Conservation (phyloP, 2,797 vertebrate genomes). For the Notolepis coatsorum region DNA sequence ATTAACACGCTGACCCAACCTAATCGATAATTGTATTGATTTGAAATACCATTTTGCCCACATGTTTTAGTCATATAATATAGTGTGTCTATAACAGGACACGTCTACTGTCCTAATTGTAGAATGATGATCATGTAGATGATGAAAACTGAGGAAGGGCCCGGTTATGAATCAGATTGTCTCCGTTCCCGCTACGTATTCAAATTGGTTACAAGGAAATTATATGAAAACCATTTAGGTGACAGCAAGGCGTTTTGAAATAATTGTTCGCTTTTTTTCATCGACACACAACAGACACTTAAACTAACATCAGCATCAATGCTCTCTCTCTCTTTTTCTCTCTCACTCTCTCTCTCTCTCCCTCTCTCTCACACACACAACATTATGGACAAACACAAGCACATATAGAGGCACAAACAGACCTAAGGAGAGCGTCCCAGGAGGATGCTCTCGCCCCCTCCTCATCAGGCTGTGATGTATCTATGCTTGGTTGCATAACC, state of each 20-base stretch:
- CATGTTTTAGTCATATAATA: neutral
- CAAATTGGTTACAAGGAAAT: too few species aligned
- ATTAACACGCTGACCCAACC: neutral
- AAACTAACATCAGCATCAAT: neutral
- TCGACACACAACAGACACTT: neutral
- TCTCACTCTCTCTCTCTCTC: neutral
- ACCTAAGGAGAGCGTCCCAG: neutral
- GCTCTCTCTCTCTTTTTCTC: neutral
- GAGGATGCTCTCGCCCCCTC: neutral
- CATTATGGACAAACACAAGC: neutral
- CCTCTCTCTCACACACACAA: neutral
- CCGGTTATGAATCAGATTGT: too few species aligned
- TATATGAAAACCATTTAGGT: neutral
- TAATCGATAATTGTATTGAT: neutral
- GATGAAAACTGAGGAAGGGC: too few species aligned
- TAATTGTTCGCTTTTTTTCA: neutral
- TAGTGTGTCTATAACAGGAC: too few species aligned
- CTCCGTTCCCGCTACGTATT: too few species aligned
- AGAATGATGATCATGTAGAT: too few species aligned
- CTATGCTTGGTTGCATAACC: conserved; percentile 3
- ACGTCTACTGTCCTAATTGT: too few species aligned
- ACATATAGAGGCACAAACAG: neutral
- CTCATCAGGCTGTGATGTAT: conserved; percentile 2
- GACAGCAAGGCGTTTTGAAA: neutral
- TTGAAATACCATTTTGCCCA: too few species aligned